These are phyloP conservation scores for Planococcus citri DNA, from an alignment of 1,140 invertebrate species.

Conservation along the genomic window DNA sequence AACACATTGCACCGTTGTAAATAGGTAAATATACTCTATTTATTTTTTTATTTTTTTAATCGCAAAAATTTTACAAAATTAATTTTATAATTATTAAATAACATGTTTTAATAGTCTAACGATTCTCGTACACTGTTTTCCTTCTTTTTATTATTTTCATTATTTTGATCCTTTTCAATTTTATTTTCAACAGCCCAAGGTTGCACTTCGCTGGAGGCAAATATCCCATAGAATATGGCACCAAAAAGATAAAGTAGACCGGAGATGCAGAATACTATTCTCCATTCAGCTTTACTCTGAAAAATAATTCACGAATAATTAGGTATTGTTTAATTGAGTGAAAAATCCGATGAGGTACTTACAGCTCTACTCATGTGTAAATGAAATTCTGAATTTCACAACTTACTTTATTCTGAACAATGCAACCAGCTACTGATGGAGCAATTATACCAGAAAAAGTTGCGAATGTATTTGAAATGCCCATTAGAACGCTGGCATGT, in stretches of 20 bases:
- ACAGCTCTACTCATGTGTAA: too few species aligned
- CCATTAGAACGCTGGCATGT: slow-evolving; percentile 71
- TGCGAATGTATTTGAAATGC: slow-evolving; percentile 74
- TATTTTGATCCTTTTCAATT: not conserved
- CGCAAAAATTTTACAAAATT: too few species aligned
- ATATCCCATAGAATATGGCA: slow-evolving; percentile 37
- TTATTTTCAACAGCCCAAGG: slow-evolving; percentile 32
- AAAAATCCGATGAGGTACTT: too few species aligned
- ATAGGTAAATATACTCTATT: too few species aligned
- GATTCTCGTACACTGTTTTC: not conserved
- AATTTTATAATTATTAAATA: too few species aligned
- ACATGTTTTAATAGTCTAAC: too few species aligned
- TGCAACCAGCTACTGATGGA: slow-evolving; percentile 60
- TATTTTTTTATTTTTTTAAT: too few species aligned
- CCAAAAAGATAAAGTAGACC: slow-evolving; percentile 39
- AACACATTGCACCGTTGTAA: too few species aligned
- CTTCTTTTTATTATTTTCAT: too few species aligned
- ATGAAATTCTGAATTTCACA: not conserved
- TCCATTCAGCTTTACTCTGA: slow-evolving; percentile 36
- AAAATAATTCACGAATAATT: too few species aligned
- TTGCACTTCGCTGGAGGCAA: slow-evolving; percentile 40
- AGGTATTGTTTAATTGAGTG: too few species aligned
- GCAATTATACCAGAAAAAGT: slow-evolving; percentile 78
- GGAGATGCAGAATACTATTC: slow-evolving; percentile 41
- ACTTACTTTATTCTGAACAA: slow-evolving; percentile 55